A percentile compares a stretch with the other conserved stretches of the same genome.
These are phyloP conservation scores for Calliphora vicina DNA, from an alignment of 1,140 invertebrate genomes.

Conservation along the genomic window DNA sequence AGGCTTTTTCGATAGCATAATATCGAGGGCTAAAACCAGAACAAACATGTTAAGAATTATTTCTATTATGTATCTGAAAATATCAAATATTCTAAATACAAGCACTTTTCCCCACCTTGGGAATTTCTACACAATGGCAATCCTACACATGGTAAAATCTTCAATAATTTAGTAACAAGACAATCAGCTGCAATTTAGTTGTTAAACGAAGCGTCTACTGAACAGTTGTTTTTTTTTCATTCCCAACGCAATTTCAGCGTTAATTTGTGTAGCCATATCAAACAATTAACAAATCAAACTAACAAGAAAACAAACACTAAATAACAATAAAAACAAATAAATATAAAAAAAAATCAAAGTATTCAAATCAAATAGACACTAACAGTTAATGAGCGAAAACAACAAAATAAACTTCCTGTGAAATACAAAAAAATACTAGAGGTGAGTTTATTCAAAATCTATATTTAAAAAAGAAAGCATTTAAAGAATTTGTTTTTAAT, in stretches of 20 bases:
- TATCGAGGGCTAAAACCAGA: no score
- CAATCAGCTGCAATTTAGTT: constrained; percentile 12
- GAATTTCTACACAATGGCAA: background rate
- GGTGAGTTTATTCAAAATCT: background rate
- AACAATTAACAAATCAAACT: background rate
- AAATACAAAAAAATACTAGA: background rate
- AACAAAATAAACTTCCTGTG: background rate
- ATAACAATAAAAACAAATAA: background rate
- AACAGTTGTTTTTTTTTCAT: background rate
- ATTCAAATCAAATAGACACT: no score
- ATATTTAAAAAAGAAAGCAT: background rate
- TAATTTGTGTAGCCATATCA: background rate
- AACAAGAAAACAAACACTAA: no score
- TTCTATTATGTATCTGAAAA: no score
- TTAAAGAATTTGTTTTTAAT: background rate
- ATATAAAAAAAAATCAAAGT: no score
- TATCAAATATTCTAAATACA: no score
- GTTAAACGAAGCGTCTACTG: background rate
- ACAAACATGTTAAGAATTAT: no score
- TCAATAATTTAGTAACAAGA: background rate
- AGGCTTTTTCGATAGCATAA: no score
- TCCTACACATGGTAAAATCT: background rate
- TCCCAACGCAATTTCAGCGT: background rate
- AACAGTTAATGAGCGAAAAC: background rate
- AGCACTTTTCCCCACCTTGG: background rate